Base-by-base conservation (phyloP, 2,113 vertebrate genomes). In the Rhizomys pruinosus region DNA sequence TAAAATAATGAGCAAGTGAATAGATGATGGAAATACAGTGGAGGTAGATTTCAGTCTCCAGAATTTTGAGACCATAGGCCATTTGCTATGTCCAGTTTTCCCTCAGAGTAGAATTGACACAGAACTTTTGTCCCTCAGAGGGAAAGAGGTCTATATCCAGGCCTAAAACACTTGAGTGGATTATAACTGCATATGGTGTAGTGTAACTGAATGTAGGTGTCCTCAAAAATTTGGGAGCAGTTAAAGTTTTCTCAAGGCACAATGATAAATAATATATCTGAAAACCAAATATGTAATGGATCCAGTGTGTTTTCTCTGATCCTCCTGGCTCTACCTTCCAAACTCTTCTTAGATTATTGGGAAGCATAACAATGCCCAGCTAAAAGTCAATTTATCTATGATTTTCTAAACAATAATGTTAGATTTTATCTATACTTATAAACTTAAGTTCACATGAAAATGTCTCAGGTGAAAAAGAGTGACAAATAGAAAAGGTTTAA, bases 31-130 rank as follows among this genome's bases (percentile, higher is more conserved):
- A 84, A 66, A 22, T 22, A 23, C 32, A 63, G 22, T 27, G 34
- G 15, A 87, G 25, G 16, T 44, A 20, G 4, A 3, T 19, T 78
- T 89, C 10, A 44, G 25, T 42, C 16, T 1, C 8, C 64, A n/a
- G 12, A 66, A 6, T 88, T 20, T 17, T 8, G 37, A 44, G 22
- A 25, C 15, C 5, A 0, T 8, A 2, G n/a, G 15, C 7, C 7
- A 3, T 17, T 25, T 66, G 11, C 34, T 17, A 57, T 29, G 17
- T 27, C 4, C 4, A 55, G 29, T n/a, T 57, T 57, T 16, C 25
- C 59, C 12, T 79, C 37, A 44, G 16, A 16, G 1, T 66, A 29
- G 0, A 8, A 20, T 19, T 47, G 66, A 52, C 44, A 71, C 66
- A 47, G 32, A 20, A 66, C 9, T 80, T 23, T 73, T 61, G 6